Conservation (phyloP, 2,888 invertebrate genomes). For the Muscina levida region DNA sequence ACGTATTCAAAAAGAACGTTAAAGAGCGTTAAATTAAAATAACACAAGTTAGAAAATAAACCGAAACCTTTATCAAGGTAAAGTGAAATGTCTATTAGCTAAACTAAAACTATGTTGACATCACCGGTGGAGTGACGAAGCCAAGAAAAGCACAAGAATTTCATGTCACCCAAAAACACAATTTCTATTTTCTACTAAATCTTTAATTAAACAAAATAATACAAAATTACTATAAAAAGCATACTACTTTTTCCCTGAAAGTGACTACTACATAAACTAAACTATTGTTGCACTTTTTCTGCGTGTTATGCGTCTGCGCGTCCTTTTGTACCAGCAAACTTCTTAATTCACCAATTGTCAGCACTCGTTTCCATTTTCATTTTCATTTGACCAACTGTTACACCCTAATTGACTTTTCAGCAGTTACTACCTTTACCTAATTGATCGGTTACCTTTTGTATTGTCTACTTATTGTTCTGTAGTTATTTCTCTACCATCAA, state of each 20-base stretch:
- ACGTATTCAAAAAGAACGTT: constrained; percentile 13
- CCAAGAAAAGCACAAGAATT: constrained; percentile 4
- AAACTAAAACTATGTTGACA: constrained; percentile 13
- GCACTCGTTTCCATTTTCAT: constrained; percentile 37
- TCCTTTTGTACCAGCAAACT: too few species aligned
- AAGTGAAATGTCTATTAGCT: constrained; percentile 52
- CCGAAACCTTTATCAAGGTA: constrained; percentile 25
- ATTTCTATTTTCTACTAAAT: too few species aligned
- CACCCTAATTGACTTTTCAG: neutral
- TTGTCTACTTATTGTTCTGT: constrained; percentile 3
- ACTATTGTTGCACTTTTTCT: too few species aligned
- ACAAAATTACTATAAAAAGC: constrained; percentile 2
- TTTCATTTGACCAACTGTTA: neutral
- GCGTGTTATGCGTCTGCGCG: too few species aligned
- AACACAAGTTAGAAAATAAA: too few species aligned
- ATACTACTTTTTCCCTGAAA: too few species aligned
- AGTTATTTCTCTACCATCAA: constrained; percentile 79
- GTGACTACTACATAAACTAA: too few species aligned
- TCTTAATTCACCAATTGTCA: constrained; percentile 1
- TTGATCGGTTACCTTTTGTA: neutral
- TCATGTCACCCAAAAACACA: neutral
- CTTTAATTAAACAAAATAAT: too few species aligned
- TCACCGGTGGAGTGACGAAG: too few species aligned
- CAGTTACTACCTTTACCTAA: neutral
- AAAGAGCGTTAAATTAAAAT: neutral